Conservation (phyloP, 2,113 vertebrate genomes). For the Pagrus major region DNA sequence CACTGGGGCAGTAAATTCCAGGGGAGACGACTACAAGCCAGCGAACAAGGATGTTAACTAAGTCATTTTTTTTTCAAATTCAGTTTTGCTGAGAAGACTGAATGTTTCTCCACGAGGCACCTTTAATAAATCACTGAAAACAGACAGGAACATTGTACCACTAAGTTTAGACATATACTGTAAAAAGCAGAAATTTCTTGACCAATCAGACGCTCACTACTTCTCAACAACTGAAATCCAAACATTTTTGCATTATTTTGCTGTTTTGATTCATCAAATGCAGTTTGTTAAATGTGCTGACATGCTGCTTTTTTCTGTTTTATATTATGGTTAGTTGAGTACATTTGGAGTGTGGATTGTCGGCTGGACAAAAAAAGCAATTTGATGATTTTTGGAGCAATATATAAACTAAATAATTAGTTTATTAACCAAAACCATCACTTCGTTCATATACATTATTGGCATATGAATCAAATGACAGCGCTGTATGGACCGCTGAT, state of each 20-base stretch:
- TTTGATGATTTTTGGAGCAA: neutral
- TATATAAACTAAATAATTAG: neutral
- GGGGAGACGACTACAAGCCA: neutral
- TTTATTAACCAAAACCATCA: neutral
- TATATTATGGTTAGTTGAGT: neutral
- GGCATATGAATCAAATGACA: neutral
- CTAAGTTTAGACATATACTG: neutral
- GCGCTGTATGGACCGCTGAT: neutral
- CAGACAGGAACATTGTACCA: neutral
- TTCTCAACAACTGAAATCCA: neutral
- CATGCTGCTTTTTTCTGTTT: neutral
- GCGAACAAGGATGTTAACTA: neutral
- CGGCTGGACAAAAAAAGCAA: neutral
- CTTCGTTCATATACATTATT: too few species aligned
- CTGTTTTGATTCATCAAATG: neutral
- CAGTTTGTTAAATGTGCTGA: neutral
- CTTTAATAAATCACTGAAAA: neutral
- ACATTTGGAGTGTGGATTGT: neutral
- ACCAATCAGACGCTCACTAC: fast-evolving
- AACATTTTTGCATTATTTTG: neutral
- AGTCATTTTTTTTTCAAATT: neutral
- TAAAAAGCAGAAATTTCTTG: neutral
- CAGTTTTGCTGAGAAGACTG: neutral
- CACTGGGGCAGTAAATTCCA: constrained; percentile 18
- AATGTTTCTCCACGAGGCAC: neutral